Evolutionary conservation across 2,797 vertebrate species (phyloP).

Genomic region (Paratrypauchen microcephalus): DNA sequence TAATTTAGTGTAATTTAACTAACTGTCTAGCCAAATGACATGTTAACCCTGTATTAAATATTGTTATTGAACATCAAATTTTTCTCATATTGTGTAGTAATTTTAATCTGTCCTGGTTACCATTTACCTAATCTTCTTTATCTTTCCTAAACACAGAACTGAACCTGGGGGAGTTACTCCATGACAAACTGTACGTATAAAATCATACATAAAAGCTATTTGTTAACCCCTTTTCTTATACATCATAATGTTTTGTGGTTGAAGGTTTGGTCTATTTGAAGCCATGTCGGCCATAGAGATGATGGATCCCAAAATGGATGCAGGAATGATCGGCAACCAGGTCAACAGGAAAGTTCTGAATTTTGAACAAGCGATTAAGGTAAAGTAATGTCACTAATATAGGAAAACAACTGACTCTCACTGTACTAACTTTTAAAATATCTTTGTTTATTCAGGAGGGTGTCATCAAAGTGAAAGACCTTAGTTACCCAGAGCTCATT

Average conservation of each 20-base stretch:
- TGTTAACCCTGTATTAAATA: too few species aligned
- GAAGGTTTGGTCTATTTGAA: conserved; percentile 97
- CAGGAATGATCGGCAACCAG: conserved; percentile 99
- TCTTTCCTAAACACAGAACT: conserved; percentile 80
- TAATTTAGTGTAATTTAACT: too few species aligned
- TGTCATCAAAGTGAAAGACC: conserved; percentile 93
- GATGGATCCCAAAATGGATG: conserved; percentile 99
- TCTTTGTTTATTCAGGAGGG: conserved; percentile 79
- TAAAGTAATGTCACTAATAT: conserved; percentile 44
- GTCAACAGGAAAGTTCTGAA: conserved; percentile 98
- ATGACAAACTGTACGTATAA: conserved; percentile 95
- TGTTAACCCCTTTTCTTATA: neutral
- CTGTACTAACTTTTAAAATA: neutral
- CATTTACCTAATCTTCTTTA: neutral
- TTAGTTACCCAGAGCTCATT: conserved; percentile 91
- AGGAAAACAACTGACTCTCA: neutral
- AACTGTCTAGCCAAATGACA: too few species aligned
- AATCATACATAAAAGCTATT: conserved; percentile 6
- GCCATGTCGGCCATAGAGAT: conserved; percentile 99
- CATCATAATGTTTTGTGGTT: neutral
- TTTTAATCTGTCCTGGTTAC: neutral
- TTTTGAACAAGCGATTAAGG: conserved; percentile 98
- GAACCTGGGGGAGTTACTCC: conserved; percentile 95
- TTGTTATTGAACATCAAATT: too few species aligned
- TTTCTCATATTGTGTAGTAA: too few species aligned